Base-by-base conservation (phyloP, 1,140 invertebrate species). In the Harpegnathos saltator region DNA sequence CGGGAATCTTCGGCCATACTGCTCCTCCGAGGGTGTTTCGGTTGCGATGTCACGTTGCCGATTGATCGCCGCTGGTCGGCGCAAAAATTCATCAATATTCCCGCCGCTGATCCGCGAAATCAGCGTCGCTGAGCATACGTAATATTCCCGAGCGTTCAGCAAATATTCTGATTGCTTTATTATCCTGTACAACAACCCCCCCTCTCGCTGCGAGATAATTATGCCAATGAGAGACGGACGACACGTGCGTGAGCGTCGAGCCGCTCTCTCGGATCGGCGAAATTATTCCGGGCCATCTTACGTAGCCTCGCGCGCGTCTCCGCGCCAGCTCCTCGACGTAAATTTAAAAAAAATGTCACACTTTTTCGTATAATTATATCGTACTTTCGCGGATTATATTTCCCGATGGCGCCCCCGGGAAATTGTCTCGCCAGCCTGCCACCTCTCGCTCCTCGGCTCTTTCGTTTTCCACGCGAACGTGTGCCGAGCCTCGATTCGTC, bases 271-370 rank as follows among this genome's bases (percentile, higher is more conserved):
- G n/a, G 24, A 3, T 63, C 22, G 19, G 44, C 17, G 33, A 44
- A 68, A 44, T 78, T 9, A 68, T 68, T 58, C 44, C 11, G 5
- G 44, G 1, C 22, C 3, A 15, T 24, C 12, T 52, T 63, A 19
- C 17, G n/a, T 58, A 38, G 9, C 29, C 5, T 66, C 14, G 1
- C 1, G 9, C 9, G 17, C 50, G 17, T 2, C n/a, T 15, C 15
- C 12, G 26, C 38, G 19, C 15, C 3, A n/a, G n/a, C 17, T 68
- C n/a, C n/a, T 38, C 11, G 11, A 52, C 15, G 17, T 19, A 29
- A 78, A 68, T 54, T 44, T n/a, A n/a, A n/a, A n/a, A n/a, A 44
- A 78, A 44, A 69, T 15, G n/a, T 3, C 29, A 33, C 29, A 33
- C 38, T 44, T 22, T 0, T 14, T 26, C 59, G 12, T 52, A 52